A percentile compares a stretch with the other conserved stretches of the same genome.
These are phyloP conservation scores for Perodicticus potto DNA, from an alignment of 2,797 vertebrate species.

Conservation along the genomic window DNA sequence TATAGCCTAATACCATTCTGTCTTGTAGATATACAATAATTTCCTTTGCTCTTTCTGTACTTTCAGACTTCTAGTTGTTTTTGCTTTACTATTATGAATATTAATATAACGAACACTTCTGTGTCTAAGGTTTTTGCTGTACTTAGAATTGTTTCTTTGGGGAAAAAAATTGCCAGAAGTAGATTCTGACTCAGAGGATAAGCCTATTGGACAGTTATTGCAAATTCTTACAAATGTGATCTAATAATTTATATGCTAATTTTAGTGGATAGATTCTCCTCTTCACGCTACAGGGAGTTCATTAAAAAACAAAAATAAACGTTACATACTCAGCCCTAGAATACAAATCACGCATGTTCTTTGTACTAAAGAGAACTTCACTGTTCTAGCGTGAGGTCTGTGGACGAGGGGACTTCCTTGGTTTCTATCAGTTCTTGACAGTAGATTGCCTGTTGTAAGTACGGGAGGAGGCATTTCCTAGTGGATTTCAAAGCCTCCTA, in stretches of 20 bases:
- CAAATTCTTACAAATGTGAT: not conserved
- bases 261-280: not conserved
- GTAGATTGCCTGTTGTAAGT: not conserved
- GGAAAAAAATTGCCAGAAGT: not conserved
- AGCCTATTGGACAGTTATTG: not conserved
- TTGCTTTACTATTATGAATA: not conserved
- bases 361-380: not conserved
- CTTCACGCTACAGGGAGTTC: not conserved
- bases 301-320: not conserved
- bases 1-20: not conserved
- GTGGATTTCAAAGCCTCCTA: not conserved
- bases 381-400: not conserved
- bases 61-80: not conserved
- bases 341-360: not conserved
- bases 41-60: not conserved
- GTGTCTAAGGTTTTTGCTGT: not conserved
- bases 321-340: not conserved
- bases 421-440: not conserved
- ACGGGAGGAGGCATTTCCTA: not conserved
- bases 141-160: not conserved
- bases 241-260: constrained; percentile 6
- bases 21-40: not conserved
- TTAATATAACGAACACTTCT: not conserved
- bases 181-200: constrained; percentile 1
- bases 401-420: not conserved